Percentiles rank a stretch among this genome's conserved stretches.
phyloP scores from a whole-genome alignment of 2,797 vertebrate species.

The Novumbra hubbsi region DNA sequence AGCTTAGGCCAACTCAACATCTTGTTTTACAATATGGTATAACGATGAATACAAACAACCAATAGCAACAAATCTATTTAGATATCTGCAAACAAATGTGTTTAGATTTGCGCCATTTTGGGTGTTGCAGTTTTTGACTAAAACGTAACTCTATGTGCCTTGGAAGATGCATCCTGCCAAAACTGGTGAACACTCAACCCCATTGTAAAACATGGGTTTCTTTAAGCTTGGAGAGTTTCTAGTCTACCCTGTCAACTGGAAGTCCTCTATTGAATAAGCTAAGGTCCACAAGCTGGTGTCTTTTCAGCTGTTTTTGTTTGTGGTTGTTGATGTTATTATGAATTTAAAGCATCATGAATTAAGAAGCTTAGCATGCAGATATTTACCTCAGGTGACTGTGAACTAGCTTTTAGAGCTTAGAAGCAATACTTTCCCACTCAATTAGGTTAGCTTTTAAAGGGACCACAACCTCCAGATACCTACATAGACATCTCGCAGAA shows the following conservation, averaged over 20 bases:
- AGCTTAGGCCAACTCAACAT: too few species aligned
- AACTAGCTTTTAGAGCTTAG: neutral
- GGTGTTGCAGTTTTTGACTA: too few species aligned
- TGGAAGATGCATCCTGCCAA: too few species aligned
- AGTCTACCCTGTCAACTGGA: neutral
- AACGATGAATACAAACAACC: too few species aligned
- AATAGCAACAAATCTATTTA: too few species aligned
- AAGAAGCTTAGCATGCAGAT: neutral
- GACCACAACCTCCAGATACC: neutral
- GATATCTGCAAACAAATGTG: too few species aligned
- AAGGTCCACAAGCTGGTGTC: neutral
- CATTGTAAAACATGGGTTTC: too few species aligned
- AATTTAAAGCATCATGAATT: neutral
- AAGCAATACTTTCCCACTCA: neutral
- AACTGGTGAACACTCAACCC: too few species aligned
- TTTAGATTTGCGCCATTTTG: too few species aligned
- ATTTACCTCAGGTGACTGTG: neutral
- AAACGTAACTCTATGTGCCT: too few species aligned
- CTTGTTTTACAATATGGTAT: too few species aligned
- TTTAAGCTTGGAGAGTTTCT: too few species aligned
- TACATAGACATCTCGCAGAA: neutral
- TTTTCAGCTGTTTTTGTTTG: neutral
- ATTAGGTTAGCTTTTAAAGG: neutral
- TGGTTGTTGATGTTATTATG: neutral
- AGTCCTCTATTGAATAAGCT: neutral